Evolutionary conservation across 2,113 vertebrate genomes (phyloP).

Genomic region (Piprites chloris): DNA sequence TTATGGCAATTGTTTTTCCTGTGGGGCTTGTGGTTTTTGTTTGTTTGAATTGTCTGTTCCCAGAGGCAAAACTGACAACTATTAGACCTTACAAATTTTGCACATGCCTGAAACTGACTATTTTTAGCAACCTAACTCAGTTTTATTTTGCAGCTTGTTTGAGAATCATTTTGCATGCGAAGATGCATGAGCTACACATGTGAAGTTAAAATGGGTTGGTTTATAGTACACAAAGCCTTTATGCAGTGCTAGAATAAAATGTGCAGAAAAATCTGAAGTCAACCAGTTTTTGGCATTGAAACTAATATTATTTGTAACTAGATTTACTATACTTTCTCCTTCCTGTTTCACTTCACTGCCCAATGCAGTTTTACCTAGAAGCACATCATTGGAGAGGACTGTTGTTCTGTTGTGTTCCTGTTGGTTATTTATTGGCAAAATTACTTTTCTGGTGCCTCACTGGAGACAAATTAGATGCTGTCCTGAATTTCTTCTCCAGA

Average conservation of each 20-base stretch:
- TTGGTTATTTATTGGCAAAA: background rate
- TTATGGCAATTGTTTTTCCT: constrained; percentile 3
- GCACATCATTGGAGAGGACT: background rate
- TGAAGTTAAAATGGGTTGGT: background rate
- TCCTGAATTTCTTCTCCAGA: background rate
- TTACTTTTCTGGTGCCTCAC: background rate
- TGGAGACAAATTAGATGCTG: background rate
- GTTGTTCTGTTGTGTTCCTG: background rate
- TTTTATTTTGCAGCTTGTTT: constrained; percentile 57
- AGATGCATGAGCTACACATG: background rate
- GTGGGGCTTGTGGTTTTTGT: background rate
- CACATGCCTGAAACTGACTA: background rate
- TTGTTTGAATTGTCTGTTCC: constrained; percentile 14
- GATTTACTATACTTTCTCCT: background rate
- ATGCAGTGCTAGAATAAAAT: background rate
- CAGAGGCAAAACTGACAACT: constrained; percentile 14
- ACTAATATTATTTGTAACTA: background rate
- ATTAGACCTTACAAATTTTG: background rate
- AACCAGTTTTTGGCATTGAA: background rate
- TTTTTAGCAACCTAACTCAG: background rate
- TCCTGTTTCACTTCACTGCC: background rate
- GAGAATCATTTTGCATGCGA: constrained; percentile 36
- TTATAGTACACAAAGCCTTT: background rate
- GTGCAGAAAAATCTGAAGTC: background rate
- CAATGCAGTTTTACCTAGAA: background rate